Conservation (phyloP, 2,113 vertebrate species). For the Brienomyrus brachyistius region DNA sequence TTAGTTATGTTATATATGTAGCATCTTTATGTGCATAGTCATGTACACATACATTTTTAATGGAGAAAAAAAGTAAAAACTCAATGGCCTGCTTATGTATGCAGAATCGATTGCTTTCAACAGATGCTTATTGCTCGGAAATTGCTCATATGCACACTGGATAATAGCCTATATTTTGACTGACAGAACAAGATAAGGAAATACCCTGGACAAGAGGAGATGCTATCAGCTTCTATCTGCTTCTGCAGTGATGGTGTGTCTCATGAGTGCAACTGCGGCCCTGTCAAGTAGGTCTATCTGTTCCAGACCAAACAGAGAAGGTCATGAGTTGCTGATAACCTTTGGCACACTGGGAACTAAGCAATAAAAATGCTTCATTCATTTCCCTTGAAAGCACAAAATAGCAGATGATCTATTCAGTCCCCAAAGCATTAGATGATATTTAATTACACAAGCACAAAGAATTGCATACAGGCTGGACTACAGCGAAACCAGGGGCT, state of each 20-base stretch:
- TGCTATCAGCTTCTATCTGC: neutral
- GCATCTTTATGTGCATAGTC: neutral
- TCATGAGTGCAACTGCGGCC: neutral
- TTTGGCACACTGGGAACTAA: neutral
- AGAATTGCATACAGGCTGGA: neutral
- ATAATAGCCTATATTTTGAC: neutral
- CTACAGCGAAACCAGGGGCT: neutral
- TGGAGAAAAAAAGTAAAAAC: neutral
- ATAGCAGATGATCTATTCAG: neutral
- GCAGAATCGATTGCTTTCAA: neutral
- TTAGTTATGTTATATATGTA: neutral
- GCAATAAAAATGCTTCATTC: neutral
- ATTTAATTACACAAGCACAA: neutral
- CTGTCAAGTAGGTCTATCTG: neutral
- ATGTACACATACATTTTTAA: neutral
- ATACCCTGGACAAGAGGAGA: neutral
- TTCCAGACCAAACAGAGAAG: neutral
- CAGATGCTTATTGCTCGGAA: neutral
- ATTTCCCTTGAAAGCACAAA: neutral
- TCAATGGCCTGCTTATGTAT: neutral
- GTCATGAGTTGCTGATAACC: neutral
- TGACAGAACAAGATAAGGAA: conserved; percentile 3
- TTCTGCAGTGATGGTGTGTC: neutral
- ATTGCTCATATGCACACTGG: neutral
- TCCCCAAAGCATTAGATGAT: neutral